A percentile compares a stretch with the other conserved stretches of the same genome.
phyloP scores from a whole-genome alignment of 1,140 invertebrate species.

The Patella vulgata region DNA sequence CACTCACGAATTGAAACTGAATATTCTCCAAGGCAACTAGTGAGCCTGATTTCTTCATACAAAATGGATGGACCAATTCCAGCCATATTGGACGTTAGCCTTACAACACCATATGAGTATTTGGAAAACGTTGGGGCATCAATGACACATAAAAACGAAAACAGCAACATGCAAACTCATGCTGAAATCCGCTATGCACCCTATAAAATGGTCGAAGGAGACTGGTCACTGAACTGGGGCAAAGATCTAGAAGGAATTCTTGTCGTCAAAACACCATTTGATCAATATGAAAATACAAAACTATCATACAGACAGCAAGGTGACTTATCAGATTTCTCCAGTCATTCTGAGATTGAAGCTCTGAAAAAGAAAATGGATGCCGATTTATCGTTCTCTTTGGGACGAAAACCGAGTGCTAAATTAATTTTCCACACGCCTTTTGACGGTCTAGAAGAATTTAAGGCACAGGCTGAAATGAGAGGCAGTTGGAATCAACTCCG shows the following conservation, averaged over 20 bases:
- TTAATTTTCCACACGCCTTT: background rate
- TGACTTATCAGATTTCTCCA: slow-evolving; percentile 12
- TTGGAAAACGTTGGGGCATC: slow-evolving; percentile 8
- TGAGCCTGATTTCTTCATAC: slow-evolving; percentile 11
- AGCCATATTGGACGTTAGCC: slow-evolving; percentile 10
- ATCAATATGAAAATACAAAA: slow-evolving; percentile 11
- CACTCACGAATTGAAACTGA: slow-evolving; percentile 12
- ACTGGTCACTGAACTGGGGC: slow-evolving; percentile 12
- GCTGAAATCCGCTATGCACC: slow-evolving; percentile 15
- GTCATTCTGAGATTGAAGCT: slow-evolving; percentile 14
- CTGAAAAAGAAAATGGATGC: slow-evolving; percentile 3
- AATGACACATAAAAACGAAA: slow-evolving; percentile 6
- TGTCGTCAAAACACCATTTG: slow-evolving; percentile 15
- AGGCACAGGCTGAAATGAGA: background rate
- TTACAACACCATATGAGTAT: background rate
- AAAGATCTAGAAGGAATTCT: slow-evolving; percentile 13
- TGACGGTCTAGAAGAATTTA: background rate
- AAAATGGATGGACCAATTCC: slow-evolving; percentile 6
- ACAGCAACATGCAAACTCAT: slow-evolving; percentile 1
- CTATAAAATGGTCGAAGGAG: slow-evolving; percentile 10
- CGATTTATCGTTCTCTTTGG: background rate
- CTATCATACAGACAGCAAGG: slow-evolving; percentile 11
- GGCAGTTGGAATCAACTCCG: no score
- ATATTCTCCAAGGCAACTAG: slow-evolving; percentile 9
- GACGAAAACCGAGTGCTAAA: background rate